These are phyloP conservation scores for Deilephila porcellus DNA, from an alignment of 2,888 invertebrate genomes.

Conservation along the genomic window DNA sequence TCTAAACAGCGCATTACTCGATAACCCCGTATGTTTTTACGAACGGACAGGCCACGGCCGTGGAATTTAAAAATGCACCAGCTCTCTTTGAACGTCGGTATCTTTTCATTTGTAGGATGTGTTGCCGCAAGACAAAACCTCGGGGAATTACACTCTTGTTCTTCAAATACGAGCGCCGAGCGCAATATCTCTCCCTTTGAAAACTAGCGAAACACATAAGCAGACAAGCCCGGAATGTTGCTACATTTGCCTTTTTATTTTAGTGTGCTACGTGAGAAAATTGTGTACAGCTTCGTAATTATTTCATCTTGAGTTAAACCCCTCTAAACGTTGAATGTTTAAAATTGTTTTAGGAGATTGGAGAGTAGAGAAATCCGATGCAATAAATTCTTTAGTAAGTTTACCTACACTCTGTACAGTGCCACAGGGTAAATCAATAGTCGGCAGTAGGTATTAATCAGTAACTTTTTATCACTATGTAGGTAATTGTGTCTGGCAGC, in stretches of 20 bases:
- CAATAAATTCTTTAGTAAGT: constrained; percentile 1
- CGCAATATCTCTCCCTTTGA: constrained; percentile 79
- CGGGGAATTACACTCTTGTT: constrained; percentile 79
- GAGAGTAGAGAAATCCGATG: constrained; percentile 8
- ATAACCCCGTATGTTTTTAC: constrained; percentile 40
- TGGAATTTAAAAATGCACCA: constrained; percentile 75
- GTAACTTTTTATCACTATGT: constrained; percentile 40
- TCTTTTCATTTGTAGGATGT: constrained; percentile 77
- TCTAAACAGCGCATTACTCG: constrained; percentile 11
- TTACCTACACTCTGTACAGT: too few species aligned
- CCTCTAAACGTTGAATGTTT: too few species aligned
- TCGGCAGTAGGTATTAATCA: constrained; percentile 28
- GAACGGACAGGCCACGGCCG: constrained; percentile 53
- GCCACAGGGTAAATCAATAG: background rate
- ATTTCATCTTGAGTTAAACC: constrained; percentile 42
- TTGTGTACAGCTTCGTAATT: constrained; percentile 47
- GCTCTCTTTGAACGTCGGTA: constrained; percentile 69
- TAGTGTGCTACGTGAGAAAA: constrained; percentile 52
- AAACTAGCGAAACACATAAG: constrained; percentile 75
- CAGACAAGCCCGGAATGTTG: constrained; percentile 67
- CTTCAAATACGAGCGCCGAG: constrained; percentile 73
- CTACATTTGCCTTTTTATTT: constrained; percentile 62
- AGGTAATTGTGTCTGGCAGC: constrained; percentile 46
- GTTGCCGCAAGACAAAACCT: constrained; percentile 79
- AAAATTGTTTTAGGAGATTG: too few species aligned